Evolutionary conservation across 2,797 vertebrate genomes (phyloP), one percentile per base, ranked within the genome.

Genomic region (Poecile montanus): DNA sequence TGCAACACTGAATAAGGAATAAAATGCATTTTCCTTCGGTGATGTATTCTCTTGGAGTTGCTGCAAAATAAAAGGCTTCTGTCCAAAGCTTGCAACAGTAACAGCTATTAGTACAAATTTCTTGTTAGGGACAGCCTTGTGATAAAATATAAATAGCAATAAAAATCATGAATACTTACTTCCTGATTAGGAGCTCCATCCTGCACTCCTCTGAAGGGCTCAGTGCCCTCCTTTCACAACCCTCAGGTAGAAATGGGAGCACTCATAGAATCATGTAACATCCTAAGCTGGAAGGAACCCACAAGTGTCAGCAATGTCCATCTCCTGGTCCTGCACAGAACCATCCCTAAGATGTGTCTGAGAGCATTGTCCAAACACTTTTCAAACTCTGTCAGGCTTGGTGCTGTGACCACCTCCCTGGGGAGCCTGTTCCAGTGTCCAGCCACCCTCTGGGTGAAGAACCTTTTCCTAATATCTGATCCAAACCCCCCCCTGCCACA

Each of bases 21-120:
- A 76, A 94, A 91, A 85, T 6, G 3, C 10, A 60, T 86, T 95
- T 95, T 95, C 47, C 92, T 96, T 82, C 3, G 3, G 71, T 94
- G 89, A 66, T 30, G 40, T 85, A 57, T 79, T 93, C 76, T 57
- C 56, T 68, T 58, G 48, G 56, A 89, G 17, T 4, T 15, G 40
- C 56, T 70, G 53, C 60, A 91, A 79, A 93, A 94, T 54, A 74
- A 40, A 58, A 86, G 66, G 63, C 75, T 65, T 89, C 84, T 83
- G 70, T 56, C 62, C 62, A 89, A 88, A 78, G 34, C 32, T 85
- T 92, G 54, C 32, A 67, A 48, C 17, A 88, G 25, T 11, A 72
- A 65, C 1, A 1, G 47, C 34, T 47, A 18, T 58, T 58, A 68
- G 34, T 86, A 76, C 17, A 72, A 95, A 92, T 21, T 56, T 58